phyloP scores from a whole-genome alignment of 2,113 vertebrate species.

The Anguilla japonica region DNA sequence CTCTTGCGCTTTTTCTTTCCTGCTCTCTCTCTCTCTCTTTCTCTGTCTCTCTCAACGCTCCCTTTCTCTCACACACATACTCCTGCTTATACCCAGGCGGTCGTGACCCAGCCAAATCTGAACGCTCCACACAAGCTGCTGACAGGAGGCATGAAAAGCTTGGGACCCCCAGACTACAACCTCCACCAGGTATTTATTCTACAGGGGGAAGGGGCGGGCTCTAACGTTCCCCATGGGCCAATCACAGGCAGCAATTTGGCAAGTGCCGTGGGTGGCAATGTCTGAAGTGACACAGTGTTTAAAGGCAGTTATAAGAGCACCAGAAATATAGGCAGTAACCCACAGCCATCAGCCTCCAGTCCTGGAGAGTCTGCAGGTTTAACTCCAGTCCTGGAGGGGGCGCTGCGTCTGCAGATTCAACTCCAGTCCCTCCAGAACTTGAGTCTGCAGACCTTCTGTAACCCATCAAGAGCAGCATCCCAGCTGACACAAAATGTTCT shows the following conservation, averaged over 20 bases:
- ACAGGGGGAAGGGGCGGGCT: background rate
- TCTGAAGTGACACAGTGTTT: background rate
- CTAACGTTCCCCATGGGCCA: background rate
- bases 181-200: conserved; percentile 32
- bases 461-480: too few relatives aligned
- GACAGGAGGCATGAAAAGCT: conserved; percentile 38
- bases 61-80: background rate
- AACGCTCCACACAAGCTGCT: conserved; percentile 42
- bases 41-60: background rate
- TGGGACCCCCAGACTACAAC: conserved; percentile 55
- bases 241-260: background rate
- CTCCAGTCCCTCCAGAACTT: too few relatives aligned
- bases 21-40: background rate
- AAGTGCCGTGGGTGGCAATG: background rate
- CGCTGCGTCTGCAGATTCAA: too few relatives aligned
- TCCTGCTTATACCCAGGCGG: conserved; percentile 36
- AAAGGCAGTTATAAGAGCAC: too few relatives aligned
- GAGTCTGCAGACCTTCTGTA: too few relatives aligned
- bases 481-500: too few relatives aligned
- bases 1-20: background rate
- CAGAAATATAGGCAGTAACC: too few relatives aligned
- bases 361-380: too few relatives aligned
- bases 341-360: too few relatives aligned
- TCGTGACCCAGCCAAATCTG: conserved; percentile 37
- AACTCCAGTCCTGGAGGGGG: too few relatives aligned